Percentiles rank a stretch among this genome's conserved stretches.
Evolutionary conservation across 2,888 invertebrate species (phyloP).

Genomic region (Cryptops parisi): DNA sequence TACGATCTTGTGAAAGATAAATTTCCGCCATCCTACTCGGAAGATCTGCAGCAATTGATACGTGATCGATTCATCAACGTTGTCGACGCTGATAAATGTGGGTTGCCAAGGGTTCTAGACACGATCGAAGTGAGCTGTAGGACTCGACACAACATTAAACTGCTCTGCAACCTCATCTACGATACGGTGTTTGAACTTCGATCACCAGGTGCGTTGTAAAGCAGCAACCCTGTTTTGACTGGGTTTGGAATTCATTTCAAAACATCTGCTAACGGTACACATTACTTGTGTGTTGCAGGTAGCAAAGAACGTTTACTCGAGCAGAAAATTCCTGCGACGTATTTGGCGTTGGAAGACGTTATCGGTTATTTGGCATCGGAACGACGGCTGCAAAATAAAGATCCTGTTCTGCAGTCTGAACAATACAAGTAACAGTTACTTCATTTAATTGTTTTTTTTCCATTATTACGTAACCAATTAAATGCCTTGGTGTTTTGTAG

Average conservation of each 20-base stretch:
- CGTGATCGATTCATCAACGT: slow-evolving; percentile 76
- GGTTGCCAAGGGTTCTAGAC: slow-evolving; percentile 81
- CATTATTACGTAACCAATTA: too few species aligned
- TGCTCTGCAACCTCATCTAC: slow-evolving; percentile 81
- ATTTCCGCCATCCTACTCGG: slow-evolving; percentile 42
- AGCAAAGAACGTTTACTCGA: slow-evolving; percentile 80
- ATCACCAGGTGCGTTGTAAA: slow-evolving; percentile 80
- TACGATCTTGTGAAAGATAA: slow-evolving; percentile 66
- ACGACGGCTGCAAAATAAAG: slow-evolving; percentile 39
- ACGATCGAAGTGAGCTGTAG: slow-evolving; percentile 83
- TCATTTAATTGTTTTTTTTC: slow-evolving; percentile 1
- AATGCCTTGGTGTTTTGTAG: too few species aligned
- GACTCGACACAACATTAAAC: slow-evolving; percentile 73
- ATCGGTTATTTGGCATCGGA: slow-evolving; percentile 68
- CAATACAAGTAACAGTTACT: slow-evolving; percentile 29
- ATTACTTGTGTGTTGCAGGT: slow-evolving; percentile 35
- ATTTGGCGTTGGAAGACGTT: slow-evolving; percentile 86
- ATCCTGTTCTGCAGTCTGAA: slow-evolving; percentile 33
- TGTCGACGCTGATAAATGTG: slow-evolving; percentile 90
- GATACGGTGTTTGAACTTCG: slow-evolving; percentile 82
- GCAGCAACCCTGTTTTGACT: too few species aligned
- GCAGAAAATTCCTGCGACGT: slow-evolving; percentile 90
- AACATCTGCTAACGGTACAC: too few species aligned
- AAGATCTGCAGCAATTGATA: slow-evolving; percentile 75
- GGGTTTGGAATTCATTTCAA: too few species aligned